These are phyloP conservation scores for Drosophila nigricruria DNA, from an alignment of 2,888 invertebrate genomes.

Conservation along the genomic window DNA sequence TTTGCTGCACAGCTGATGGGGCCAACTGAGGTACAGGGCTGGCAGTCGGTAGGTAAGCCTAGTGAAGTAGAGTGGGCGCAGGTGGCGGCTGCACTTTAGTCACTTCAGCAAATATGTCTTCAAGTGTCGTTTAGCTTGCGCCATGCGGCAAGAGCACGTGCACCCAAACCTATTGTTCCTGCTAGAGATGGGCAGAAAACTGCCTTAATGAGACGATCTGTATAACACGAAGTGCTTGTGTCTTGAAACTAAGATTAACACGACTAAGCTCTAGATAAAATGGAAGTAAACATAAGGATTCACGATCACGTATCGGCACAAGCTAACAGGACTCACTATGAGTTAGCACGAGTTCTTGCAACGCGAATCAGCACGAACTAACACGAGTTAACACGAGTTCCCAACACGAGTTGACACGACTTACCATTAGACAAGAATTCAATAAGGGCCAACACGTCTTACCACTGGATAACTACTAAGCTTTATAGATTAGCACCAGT, in stretches of 20 bases:
- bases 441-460: no score
- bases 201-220: not conserved
- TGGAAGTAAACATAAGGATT: not conserved
- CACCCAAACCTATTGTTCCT: not conserved
- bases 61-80: not conserved
- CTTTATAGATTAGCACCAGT: no score
- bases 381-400: not conserved
- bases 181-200: not conserved
- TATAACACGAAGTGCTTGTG: not conserved
- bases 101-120: conserved; percentile 69
- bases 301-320: not conserved
- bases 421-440: not conserved
- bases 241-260: not conserved
- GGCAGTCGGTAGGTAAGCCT: not conserved
- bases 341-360: not conserved
- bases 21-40: not conserved
- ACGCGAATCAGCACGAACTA: not conserved
- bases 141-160: not conserved
- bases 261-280: no score
- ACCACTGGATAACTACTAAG: no score
- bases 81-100: conserved; percentile 62
- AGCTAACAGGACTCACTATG: no score
- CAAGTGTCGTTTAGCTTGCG: conserved; percentile 50
- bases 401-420: not conserved
- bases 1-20: conserved; percentile 61